phyloP scores from a whole-genome alignment of 1,140 invertebrate genomes.

The Araneus ventricosus region DNA sequence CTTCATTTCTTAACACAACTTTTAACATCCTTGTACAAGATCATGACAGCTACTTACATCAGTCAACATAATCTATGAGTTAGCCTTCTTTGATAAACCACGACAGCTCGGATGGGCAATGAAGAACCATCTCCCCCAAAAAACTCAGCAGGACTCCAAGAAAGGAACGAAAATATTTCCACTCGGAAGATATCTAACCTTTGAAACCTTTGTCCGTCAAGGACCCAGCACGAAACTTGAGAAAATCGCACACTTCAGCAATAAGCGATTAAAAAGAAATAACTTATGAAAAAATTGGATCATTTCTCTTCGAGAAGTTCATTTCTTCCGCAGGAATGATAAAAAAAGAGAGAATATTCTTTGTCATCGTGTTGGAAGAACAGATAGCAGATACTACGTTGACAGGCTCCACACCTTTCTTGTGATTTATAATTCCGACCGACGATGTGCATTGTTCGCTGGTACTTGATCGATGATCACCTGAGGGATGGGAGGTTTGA shows the following conservation, averaged over 20 bases:
- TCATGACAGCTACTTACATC: neutral
- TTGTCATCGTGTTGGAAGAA: slow-evolving; percentile 11
- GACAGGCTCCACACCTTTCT: slow-evolving; percentile 62
- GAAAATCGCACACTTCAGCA: slow-evolving; percentile 17
- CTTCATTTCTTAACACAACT: too few relatives aligned
- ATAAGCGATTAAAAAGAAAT: slow-evolving; percentile 41
- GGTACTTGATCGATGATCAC: slow-evolving; percentile 42
- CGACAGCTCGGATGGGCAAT: neutral
- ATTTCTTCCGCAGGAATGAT: neutral
- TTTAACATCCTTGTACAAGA: too few relatives aligned
- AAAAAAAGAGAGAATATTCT: neutral
- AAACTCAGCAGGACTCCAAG: neutral
- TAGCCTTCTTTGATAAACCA: neutral
- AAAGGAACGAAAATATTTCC: slow-evolving; percentile 34
- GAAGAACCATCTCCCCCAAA: neutral
- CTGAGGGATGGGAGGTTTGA: slow-evolving; percentile 18
- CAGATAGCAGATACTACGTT: slow-evolving; percentile 33
- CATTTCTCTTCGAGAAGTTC: neutral
- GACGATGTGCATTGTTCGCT: slow-evolving; percentile 51
- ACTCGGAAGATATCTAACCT: slow-evolving; percentile 19
- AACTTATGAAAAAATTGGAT: slow-evolving; percentile 4
- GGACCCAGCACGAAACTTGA: slow-evolving; percentile 1
- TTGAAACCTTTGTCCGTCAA: slow-evolving; percentile 11
- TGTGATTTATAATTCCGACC: slow-evolving; percentile 63
- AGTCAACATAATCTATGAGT: neutral